These are phyloP conservation scores for Tauraco hartlaubi DNA, from an alignment of 2,797 vertebrate species.

Conservation along the genomic window DNA sequence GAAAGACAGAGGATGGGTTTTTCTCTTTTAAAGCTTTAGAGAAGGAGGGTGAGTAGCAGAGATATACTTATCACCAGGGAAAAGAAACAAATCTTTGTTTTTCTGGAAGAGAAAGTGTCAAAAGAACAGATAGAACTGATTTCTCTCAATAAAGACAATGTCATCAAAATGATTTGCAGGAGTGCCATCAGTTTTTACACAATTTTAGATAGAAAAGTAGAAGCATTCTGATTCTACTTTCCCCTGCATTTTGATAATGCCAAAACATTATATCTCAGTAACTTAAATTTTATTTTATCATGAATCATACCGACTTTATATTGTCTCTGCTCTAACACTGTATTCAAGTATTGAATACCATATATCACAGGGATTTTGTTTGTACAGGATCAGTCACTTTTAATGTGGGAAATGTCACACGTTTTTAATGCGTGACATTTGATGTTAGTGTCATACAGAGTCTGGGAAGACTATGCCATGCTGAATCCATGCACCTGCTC, in stretches of 20 bases:
- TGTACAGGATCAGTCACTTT: constrained; percentile 11
- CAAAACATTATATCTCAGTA: constrained; percentile 25
- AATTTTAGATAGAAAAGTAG: constrained; percentile 24
- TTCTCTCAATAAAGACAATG: constrained; percentile 38
- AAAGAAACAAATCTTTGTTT: constrained; percentile 43
- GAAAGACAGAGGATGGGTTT: neutral
- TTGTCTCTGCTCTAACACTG: neutral
- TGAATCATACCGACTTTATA: constrained; percentile 38
- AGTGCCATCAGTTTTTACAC: constrained; percentile 15
- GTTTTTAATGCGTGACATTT: neutral
- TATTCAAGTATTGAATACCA: neutral
- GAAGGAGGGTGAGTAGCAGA: neutral
- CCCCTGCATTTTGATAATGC: constrained; percentile 41
- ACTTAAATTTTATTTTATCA: constrained; percentile 43
- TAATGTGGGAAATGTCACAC: neutral
- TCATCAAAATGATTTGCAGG: constrained; percentile 46
- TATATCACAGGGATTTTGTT: constrained; percentile 5
- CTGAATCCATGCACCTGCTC: neutral
- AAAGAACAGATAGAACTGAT: neutral
- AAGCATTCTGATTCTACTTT: constrained; percentile 20
- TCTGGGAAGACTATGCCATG: neutral
- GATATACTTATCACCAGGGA: neutral
- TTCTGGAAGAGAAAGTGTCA: neutral
- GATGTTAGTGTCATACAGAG: neutral
- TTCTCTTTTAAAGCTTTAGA: neutral